Evolutionary conservation across 2,888 invertebrate species (phyloP), one percentile per base, ranked within the genome.

Genomic region (Pogonocherus hispidulus): DNA sequence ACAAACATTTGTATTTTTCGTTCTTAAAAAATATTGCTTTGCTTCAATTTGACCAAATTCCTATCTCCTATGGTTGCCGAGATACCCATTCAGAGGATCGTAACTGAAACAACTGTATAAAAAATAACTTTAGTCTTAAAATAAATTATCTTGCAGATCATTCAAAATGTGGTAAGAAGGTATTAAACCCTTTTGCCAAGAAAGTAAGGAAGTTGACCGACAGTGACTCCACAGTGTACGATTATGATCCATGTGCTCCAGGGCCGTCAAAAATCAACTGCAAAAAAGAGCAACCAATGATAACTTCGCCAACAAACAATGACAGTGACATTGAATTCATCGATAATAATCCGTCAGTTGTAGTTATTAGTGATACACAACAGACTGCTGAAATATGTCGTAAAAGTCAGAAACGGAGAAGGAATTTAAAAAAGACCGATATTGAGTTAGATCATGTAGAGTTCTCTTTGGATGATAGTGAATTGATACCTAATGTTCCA

Each of bases 251-350:
- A 27, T 1, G 6, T 27, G 23, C 11, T 1, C 27, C 52, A 4
- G 27, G 52, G 5, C 27, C 52, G 2, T 52, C 52, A 5, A 52
- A 52, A 14, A 19, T 4, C 3, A 20, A 22, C 1, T n/a, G 11
- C 6, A 23, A 44, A 6, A 44, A 44, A 44, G 11, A 32, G 1
- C 6, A 2, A 2, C 8, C 32, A 32, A 2, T 3, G 5, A 9
- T 14, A 27, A 27, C 27, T 27, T 27, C 27, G 3, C 11, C 54
- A 11, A 9, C 0, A 11, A 35, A 19, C 0, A 16, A 19, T n/a
- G 37, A 54, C 9, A 54, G 54, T 19, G 54, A 54, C 19, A 11
- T 54, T 11, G 54, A 54, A 37, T 11, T 54, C 11, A 18, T 54
- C 3, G 54, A 54, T n/a, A 19, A 19, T 19, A 11, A 18, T 18